Conservation (phyloP, 1,140 invertebrate genomes). For the Bombyx mandarina region DNA sequence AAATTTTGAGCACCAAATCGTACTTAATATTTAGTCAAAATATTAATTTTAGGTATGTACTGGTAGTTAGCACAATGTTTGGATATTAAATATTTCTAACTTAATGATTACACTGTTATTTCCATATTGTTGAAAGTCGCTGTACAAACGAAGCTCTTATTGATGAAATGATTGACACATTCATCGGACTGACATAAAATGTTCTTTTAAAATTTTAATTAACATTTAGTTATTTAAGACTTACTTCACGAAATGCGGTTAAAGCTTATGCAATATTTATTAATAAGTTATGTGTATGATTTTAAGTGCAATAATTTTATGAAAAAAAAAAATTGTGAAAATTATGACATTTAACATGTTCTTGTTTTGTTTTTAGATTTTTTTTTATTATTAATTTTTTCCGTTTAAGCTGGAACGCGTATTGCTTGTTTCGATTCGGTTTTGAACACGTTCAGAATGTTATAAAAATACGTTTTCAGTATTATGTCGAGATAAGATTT, state of each 20-base stretch:
- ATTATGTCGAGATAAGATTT: constrained; percentile 64
- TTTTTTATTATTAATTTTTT: constrained; percentile 48
- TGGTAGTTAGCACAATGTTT: constrained; percentile 67
- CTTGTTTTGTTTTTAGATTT: neutral
- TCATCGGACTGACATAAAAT: constrained; percentile 58
- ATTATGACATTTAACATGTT: constrained; percentile 20
- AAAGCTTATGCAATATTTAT: constrained; percentile 67
- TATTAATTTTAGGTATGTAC: constrained; percentile 42
- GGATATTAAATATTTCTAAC: constrained; percentile 39
- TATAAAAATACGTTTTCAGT: constrained; percentile 58
- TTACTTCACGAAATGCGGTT: constrained; percentile 54
- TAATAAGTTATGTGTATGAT: constrained; percentile 60
- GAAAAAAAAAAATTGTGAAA: constrained; percentile 57
- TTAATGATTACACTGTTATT: constrained; percentile 29
- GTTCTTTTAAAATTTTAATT: constrained; percentile 49
- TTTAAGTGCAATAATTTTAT: constrained; percentile 68
- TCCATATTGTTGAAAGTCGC: constrained; percentile 33
- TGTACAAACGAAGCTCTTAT: constrained; percentile 28
- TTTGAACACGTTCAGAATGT: constrained; percentile 39
- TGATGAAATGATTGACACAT: constrained; percentile 37
- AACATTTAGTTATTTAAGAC: constrained; percentile 57
- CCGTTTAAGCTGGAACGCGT: constrained; percentile 48
- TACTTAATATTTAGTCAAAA: constrained; percentile 70
- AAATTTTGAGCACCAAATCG: constrained; percentile 67
- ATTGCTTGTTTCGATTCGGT: constrained; percentile 35